Percentiles rank a stretch among this genome's conserved stretches.
phyloP scores from a whole-genome alignment of 1,140 invertebrate genomes.

The Wasmannia auropunctata region DNA sequence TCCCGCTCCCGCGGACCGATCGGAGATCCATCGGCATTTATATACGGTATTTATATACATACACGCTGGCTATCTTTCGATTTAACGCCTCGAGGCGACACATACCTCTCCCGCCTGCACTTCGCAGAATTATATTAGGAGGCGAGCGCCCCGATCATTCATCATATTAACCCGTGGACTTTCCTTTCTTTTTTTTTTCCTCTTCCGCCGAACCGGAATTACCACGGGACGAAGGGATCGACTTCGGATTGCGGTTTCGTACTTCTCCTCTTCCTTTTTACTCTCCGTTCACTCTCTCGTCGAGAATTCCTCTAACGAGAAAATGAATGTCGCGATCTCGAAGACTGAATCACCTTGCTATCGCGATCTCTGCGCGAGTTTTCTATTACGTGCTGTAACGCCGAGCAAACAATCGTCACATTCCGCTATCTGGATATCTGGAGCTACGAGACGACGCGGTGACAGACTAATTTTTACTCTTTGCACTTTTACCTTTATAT shows the following conservation, averaged over 20 bases:
- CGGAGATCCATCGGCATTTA: conserved; percentile 41
- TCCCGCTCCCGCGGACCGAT: conserved; percentile 17
- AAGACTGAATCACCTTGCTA: conserved; percentile 10
- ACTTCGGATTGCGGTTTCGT: neutral
- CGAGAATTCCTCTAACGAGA: conserved; percentile 28
- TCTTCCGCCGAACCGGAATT: conserved; percentile 10
- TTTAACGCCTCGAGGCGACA: conserved; percentile 46
- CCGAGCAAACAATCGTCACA: neutral
- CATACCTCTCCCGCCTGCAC: conserved; percentile 29
- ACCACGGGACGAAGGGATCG: conserved; percentile 23
- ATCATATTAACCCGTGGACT: conserved; percentile 38
- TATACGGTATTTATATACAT: conserved; percentile 31
- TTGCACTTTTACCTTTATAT: neutral
- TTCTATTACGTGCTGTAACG: neutral
- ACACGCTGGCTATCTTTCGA: conserved; percentile 32
- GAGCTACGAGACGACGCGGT: neutral
- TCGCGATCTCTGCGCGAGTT: neutral
- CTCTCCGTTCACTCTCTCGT: neutral
- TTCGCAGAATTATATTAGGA: conserved; percentile 49
- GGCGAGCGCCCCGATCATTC: conserved; percentile 43
- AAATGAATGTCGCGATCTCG: conserved; percentile 42
- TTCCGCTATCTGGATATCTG: no score
- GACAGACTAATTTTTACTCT: neutral
- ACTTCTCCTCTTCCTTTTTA: neutral
- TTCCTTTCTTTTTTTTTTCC: neutral